phyloP scores from a whole-genome alignment of 2,888 invertebrate genomes.

The Hymenopus coronatus region DNA sequence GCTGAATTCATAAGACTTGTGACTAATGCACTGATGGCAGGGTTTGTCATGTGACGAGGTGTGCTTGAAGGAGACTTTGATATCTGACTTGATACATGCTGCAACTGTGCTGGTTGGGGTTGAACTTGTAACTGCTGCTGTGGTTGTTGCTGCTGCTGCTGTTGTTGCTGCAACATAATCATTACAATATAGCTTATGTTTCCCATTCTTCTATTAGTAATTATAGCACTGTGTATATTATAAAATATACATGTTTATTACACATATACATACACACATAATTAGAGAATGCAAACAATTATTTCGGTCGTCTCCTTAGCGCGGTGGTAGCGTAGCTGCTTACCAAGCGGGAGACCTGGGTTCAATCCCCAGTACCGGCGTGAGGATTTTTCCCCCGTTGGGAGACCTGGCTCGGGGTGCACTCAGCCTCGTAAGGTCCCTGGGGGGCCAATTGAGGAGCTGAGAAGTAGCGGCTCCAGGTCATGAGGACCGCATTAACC shows the following conservation, averaged over 20 bases:
- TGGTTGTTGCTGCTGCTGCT: slow-evolving; percentile 22
- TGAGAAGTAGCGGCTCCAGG: too few relatives aligned
- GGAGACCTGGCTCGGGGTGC: too few relatives aligned
- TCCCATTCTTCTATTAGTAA: neutral
- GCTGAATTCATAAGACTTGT: slow-evolving; percentile 80
- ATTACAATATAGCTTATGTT: neutral
- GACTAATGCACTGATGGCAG: slow-evolving; percentile 74
- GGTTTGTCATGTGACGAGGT: slow-evolving; percentile 41
- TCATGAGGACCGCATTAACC: too few relatives aligned
- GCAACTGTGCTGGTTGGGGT: slow-evolving; percentile 22
- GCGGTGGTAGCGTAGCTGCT: too few relatives aligned
- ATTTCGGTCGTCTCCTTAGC: too few relatives aligned
- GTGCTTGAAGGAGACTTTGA: slow-evolving; percentile 3
- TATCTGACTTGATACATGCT: slow-evolving; percentile 13
- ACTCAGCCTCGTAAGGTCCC: too few relatives aligned
- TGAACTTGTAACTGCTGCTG: slow-evolving; percentile 30
- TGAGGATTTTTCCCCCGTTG: too few relatives aligned
- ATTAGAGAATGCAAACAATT: neutral
- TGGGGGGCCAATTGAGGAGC: too few relatives aligned
- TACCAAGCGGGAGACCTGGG: too few relatives aligned
- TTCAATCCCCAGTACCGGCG: too few relatives aligned
- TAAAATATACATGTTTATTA: neutral
- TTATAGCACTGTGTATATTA: neutral
- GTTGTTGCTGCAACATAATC: neutral
- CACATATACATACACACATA: neutral